Percentiles rank a stretch among this genome's conserved stretches.
Evolutionary conservation across 2,113 vertebrate genomes (phyloP).

Genomic region (Leucopsar rothschildi): DNA sequence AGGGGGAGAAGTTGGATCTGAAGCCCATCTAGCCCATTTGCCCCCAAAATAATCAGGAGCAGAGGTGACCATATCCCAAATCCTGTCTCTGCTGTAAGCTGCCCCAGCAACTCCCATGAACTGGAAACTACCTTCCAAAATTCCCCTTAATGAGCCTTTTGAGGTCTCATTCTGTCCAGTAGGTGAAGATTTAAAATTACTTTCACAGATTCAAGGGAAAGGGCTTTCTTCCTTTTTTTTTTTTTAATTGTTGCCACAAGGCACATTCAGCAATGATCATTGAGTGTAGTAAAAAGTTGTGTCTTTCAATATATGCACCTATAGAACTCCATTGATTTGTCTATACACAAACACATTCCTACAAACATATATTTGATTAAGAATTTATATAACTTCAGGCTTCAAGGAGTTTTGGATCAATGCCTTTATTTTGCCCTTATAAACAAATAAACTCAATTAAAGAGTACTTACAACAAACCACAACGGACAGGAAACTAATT

Average conservation of each 20-base stretch:
- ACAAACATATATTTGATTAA: constrained; percentile 36
- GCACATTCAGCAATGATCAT: neutral
- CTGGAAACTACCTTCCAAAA: neutral
- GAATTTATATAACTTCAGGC: constrained; percentile 23
- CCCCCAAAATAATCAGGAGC: neutral
- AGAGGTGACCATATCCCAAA: fast-evolving
- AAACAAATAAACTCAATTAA: constrained; percentile 48
- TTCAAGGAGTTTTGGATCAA: constrained; percentile 33
- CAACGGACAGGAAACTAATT: neutral
- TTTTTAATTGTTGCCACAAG: neutral
- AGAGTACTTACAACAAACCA: neutral
- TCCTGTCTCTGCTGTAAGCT: fast-evolving
- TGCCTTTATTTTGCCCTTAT: constrained; percentile 23
- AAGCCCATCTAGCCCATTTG: neutral
- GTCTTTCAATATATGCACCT: neutral
- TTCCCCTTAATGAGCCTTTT: neutral
- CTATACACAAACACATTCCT: neutral
- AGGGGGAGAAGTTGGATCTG: neutral
- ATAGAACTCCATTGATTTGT: neutral
- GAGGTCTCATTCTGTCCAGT: neutral
- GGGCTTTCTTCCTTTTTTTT: neutral
- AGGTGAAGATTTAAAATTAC: neutral
- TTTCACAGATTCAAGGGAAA: neutral
- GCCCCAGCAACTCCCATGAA: neutral
- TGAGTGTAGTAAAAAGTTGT: neutral